Percentiles rank a stretch among this genome's conserved stretches.
phyloP scores from a whole-genome alignment of 1,140 invertebrate genomes.

The Eumaeus atala region DNA sequence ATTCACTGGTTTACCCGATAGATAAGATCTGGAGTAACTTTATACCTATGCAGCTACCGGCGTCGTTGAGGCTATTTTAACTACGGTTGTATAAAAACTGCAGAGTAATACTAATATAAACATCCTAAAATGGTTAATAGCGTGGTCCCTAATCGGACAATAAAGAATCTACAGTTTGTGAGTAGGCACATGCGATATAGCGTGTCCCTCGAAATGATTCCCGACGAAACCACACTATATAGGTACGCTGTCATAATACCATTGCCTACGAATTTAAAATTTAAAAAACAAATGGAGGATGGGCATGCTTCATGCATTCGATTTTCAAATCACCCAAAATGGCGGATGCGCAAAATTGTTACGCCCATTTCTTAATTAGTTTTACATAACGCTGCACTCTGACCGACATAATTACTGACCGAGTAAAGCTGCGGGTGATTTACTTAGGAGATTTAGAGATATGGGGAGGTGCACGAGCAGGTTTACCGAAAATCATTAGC shows the following conservation, averaged over 20 bases:
- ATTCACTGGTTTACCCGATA: slow-evolving; percentile 18
- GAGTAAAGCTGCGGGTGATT: slow-evolving; percentile 62
- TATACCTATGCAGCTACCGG: background rate
- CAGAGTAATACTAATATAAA: slow-evolving; percentile 32
- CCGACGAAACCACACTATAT: slow-evolving; percentile 50
- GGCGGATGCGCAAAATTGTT: slow-evolving; percentile 42
- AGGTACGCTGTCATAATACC: slow-evolving; percentile 61
- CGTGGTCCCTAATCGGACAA: slow-evolving; percentile 41
- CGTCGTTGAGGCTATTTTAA: background rate
- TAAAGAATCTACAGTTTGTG: slow-evolving; percentile 55
- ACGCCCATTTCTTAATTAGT: slow-evolving; percentile 70
- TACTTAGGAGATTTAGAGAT: slow-evolving; percentile 69
- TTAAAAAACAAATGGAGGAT: slow-evolving; percentile 14
- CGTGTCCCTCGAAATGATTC: slow-evolving; percentile 66
- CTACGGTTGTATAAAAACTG: slow-evolving; percentile 10
- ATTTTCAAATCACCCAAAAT: slow-evolving; percentile 45
- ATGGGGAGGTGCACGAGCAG: slow-evolving; percentile 58
- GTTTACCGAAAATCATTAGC: slow-evolving; percentile 73
- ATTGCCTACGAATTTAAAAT: slow-evolving; percentile 31
- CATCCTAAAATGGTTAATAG: slow-evolving; percentile 33
- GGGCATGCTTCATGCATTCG: slow-evolving; percentile 20
- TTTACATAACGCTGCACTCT: slow-evolving; percentile 66
- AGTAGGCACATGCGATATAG: slow-evolving; percentile 56
- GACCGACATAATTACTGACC: slow-evolving; percentile 69
- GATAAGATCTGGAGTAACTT: background rate